Base-by-base conservation (phyloP, 2,888 invertebrate species). In the Parnassius orleans region DNA sequence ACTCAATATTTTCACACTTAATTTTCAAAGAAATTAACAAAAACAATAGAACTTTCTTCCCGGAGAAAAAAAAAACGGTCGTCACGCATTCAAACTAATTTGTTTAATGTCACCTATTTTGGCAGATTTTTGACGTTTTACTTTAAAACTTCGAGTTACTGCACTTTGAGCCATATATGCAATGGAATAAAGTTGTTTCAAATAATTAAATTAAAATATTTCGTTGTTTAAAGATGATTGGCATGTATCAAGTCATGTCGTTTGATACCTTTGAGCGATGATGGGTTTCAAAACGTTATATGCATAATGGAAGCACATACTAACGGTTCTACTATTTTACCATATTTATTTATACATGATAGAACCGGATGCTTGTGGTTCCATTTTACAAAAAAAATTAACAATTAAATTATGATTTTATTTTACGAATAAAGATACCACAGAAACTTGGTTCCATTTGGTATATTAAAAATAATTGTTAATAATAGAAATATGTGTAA, bases 281-380 rank as follows among this genome's bases (percentile, higher is more conserved):
- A 64, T 42, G 41, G 54, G 61, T 58, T 11, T 47, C 57, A 43
- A 24, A 61, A 61, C 54, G 57, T 57, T 12, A n/a, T n/a, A n/a
- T n/a, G n/a, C n/a, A n/a, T n/a, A n/a, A n/a, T n/a, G n/a, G n/a
- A n/a, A n/a, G n/a, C n/a, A n/a, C n/a, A n/a, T n/a, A n/a, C n/a
- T n/a, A n/a, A n/a, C n/a, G n/a, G n/a, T n/a, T n/a, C n/a, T n/a
- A n/a, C n/a, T n/a, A n/a, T n/a, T n/a, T n/a, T n/a, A n/a, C n/a
- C n/a, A n/a, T n/a, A n/a, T n/a, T n/a, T n/a, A n/a, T n/a, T n/a
- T n/a, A n/a, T n/a, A n/a, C n/a, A n/a, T n/a, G n/a, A n/a, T n/a
- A n/a, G n/a, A n/a, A n/a, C n/a, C n/a, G n/a, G n/a, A n/a, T n/a
- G n/a, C n/a, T n/a, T n/a, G n/a, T n/a, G n/a, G n/a, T n/a, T n/a